Evolutionary conservation across 2,113 vertebrate genomes (phyloP).

Genomic region (Morone saxatilis): DNA sequence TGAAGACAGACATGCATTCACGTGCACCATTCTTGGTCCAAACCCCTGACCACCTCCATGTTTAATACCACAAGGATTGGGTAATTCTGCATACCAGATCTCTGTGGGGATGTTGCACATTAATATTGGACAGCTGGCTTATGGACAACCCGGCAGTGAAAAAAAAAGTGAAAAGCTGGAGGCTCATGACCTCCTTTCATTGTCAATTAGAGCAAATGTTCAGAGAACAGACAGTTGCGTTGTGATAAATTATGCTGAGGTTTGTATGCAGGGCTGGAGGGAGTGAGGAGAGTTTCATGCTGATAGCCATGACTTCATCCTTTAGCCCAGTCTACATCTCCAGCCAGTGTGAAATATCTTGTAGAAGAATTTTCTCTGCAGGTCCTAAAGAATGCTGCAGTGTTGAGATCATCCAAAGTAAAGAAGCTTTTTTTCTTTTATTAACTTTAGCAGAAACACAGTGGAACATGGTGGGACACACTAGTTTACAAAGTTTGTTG

Average conservation of each 20-base stretch:
- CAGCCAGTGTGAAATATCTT: not conserved
- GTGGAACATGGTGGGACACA: not conserved
- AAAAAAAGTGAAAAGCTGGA: not conserved
- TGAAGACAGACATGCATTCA: conserved; percentile 25
- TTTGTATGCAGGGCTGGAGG: not conserved
- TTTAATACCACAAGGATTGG: conserved; percentile 20
- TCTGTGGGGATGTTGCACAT: conserved; percentile 15
- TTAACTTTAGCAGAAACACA: not conserved
- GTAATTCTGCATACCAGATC: conserved; percentile 13
- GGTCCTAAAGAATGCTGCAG: not conserved
- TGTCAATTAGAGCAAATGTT: conserved; percentile 24
- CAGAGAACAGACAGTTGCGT: conserved; percentile 18
- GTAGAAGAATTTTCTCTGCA: not conserved
- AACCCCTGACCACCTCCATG: not conserved
- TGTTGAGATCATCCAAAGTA: not conserved
- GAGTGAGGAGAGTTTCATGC: conserved; percentile 21
- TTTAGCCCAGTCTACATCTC: not conserved
- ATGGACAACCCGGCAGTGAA: conserved; percentile 28
- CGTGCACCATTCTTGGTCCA: conserved; percentile 30
- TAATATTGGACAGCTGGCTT: conserved; percentile 3
- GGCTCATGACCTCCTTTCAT: conserved; percentile 10
- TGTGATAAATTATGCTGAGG: conserved; percentile 8
- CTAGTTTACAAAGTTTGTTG: not conserved
- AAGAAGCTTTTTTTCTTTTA: too few species aligned
- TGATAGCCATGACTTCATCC: conserved; percentile 49